Base-by-base conservation (phyloP, 2,797 vertebrate genomes). In the Betta splendens region DNA sequence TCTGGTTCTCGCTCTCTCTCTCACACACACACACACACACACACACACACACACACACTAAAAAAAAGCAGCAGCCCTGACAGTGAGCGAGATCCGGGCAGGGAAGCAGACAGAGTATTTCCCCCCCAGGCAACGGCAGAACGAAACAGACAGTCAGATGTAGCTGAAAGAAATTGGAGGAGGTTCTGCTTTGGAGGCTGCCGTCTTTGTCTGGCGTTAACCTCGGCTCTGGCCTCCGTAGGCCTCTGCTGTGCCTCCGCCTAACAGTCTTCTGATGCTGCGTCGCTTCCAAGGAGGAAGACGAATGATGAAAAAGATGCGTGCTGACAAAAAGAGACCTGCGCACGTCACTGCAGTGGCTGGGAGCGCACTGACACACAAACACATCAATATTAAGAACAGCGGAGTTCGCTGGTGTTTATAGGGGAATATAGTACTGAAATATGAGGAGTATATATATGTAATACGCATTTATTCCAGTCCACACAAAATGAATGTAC, bases 121-220 rank as follows among this genome's bases (percentile, higher is more conserved):
- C 44, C 17, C 67, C 46, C 16, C 13, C 32, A 52, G 72, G 71
- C 75, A 25, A 43, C 12, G 69, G 56, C 50, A 59, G 55, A 59
- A 74, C 58, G 35, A 83, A 80, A 80, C 9, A 75, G 32, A 59
- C 48, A 51, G 58, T 75, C 70, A 60, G 79, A 80, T 61, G 49
- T 22, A 7, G 70, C 39, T 61, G 49, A 75, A 75, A 81, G 38
- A 78, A 56, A 75, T 21, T 48, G 69, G 61, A 65, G 38, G 45
- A 77, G 55, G 55, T 65, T 72, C 48, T 40, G 35, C 12, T 46
- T 26, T 44, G 54, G 58, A 69, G 47, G 52, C 35, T 22, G 33
- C 12, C 46, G 71, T 48, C 52, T 73, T 69, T 70, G 47, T 75
- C 58, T 75, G 25, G 40, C 52, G 60, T 60, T 29, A 22, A 54